Evolutionary conservation across 2,113 vertebrate genomes (phyloP).

Genomic region (Trochalopteron elliotii): DNA sequence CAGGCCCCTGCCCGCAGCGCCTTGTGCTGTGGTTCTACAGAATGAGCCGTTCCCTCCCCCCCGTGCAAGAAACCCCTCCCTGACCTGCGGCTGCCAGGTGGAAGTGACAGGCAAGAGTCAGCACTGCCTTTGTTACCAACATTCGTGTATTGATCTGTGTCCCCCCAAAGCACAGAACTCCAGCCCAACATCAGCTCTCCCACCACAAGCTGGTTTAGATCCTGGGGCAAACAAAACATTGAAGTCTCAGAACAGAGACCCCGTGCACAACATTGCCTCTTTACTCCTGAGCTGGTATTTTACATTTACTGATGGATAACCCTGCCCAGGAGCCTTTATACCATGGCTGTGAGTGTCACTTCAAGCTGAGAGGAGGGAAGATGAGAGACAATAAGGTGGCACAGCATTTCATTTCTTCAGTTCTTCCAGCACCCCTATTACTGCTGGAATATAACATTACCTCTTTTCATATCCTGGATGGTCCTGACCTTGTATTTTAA

Average conservation of each 20-base stretch:
- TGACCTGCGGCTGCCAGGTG: background rate
- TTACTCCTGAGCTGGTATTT: background rate
- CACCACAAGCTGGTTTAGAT: background rate
- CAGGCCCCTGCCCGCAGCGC: background rate
- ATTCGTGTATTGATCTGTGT: background rate
- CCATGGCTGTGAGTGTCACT: background rate
- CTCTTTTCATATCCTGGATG: background rate
- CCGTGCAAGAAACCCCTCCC: background rate
- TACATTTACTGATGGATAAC: background rate
- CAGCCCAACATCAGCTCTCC: background rate
- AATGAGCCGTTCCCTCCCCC: fast-evolving
- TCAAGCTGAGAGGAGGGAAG: background rate
- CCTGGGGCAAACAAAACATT: background rate
- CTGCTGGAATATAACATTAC: background rate
- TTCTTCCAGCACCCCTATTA: background rate
- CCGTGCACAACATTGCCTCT: background rate
- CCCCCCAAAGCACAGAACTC: background rate
- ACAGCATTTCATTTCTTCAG: background rate
- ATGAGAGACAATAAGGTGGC: background rate
- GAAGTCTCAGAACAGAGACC: background rate
- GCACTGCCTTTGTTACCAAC: background rate
- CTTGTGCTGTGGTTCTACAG: background rate
- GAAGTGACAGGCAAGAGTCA: background rate
- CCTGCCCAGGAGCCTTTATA: background rate
- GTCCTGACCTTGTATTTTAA: background rate